phyloP scores from a whole-genome alignment of 2,888 invertebrate genomes.

The Leucophenga montana region DNA sequence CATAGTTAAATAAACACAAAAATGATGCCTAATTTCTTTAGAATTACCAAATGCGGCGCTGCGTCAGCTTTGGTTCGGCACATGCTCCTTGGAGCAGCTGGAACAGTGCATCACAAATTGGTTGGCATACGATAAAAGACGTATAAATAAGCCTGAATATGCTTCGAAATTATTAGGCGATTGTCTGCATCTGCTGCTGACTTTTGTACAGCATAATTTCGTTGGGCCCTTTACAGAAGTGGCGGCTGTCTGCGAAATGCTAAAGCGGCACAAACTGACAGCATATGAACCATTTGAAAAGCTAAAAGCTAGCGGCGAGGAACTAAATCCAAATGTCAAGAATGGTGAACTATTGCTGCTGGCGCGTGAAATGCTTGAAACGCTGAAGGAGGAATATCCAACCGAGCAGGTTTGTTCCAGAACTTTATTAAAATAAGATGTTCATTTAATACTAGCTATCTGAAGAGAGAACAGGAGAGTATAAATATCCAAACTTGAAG shows the following conservation, averaged over 20 bases:
- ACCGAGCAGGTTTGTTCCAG: slow-evolving; percentile 55
- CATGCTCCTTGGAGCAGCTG: slow-evolving; percentile 47
- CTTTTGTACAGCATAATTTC: slow-evolving; percentile 88
- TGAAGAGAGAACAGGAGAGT: too few relatives aligned
- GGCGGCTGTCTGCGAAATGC: slow-evolving; percentile 42
- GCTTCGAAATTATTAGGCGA: slow-evolving; percentile 56
- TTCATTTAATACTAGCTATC: too few relatives aligned
- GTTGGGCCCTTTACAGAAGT: slow-evolving; percentile 77
- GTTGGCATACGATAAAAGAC: slow-evolving; percentile 31
- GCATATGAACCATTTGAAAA: slow-evolving; percentile 47
- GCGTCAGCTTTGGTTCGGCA: slow-evolving; percentile 54
- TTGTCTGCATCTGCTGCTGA: slow-evolving; percentile 79
- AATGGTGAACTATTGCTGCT: slow-evolving; percentile 74
- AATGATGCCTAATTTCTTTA: slow-evolving; percentile 32
- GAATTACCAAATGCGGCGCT: slow-evolving; percentile 55
- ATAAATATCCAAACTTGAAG: too few relatives aligned
- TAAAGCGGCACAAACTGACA: slow-evolving; percentile 31
- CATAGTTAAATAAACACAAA: neutral
- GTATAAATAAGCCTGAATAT: slow-evolving; percentile 17
- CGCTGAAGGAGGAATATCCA: slow-evolving; percentile 60
- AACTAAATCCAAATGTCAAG: slow-evolving; percentile 78
- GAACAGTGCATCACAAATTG: slow-evolving; percentile 50
- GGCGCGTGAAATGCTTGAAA: slow-evolving; percentile 73
- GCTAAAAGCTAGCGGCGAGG: slow-evolving; percentile 76
- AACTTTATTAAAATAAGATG: too few relatives aligned